Evolutionary conservation across 2,888 invertebrate genomes (phyloP).

Genomic region (Sesamia inferens): DNA sequence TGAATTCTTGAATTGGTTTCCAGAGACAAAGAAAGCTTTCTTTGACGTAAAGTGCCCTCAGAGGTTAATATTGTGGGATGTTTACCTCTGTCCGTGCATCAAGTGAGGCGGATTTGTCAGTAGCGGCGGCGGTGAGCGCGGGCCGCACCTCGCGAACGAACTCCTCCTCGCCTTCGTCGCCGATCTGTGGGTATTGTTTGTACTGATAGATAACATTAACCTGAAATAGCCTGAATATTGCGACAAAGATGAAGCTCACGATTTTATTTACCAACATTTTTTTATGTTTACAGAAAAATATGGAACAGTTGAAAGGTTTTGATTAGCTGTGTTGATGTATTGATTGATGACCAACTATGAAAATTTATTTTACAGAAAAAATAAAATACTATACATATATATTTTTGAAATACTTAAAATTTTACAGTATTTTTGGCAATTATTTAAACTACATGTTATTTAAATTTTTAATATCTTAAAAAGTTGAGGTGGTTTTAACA

Average conservation of each 20-base stretch:
- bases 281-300: background rate
- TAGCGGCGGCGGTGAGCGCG: constrained; percentile 92
- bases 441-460: too few species aligned
- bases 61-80: background rate
- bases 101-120: constrained; percentile 94
- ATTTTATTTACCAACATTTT: background rate
- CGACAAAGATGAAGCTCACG: background rate
- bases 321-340: too few species aligned
- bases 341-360: too few species aligned
- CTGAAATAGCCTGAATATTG: background rate
- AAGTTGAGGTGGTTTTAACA: too few species aligned
- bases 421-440: too few species aligned
- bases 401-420: too few species aligned
- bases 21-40: background rate
- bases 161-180: constrained; percentile 91
- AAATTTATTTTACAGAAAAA: too few species aligned
- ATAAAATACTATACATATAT: too few species aligned
- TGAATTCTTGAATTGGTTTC: background rate
- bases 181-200: constrained; percentile 73
- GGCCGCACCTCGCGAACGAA: constrained; percentile 93
- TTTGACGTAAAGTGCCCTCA: background rate
- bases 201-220: background rate
- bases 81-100: constrained; percentile 94
- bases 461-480: too few species aligned
- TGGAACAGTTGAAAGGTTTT: background rate